Conservation (phyloP, 2,888 invertebrate species). For the Patella ulyssiponensis region DNA sequence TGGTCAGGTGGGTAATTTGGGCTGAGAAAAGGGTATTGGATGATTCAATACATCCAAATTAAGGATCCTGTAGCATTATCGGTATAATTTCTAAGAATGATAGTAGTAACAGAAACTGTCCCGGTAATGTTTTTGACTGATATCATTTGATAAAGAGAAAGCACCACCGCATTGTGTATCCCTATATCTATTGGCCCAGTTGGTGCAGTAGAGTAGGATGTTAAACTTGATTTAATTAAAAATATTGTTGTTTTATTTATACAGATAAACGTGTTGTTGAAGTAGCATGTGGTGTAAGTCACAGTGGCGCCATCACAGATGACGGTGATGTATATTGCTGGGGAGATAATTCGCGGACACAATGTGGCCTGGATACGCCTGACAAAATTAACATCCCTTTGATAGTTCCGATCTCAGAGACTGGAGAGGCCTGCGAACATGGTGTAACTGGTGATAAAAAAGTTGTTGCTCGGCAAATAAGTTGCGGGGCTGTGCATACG, state of each 20-base stretch:
- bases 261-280: slow-evolving; percentile 76
- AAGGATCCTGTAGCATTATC: too few relatives aligned
- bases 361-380: slow-evolving; percentile 79
- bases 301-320: slow-evolving; percentile 62
- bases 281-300: slow-evolving; percentile 83
- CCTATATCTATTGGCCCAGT: background rate
- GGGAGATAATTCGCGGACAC: slow-evolving; percentile 72
- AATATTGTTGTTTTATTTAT: slow-evolving; percentile 26
- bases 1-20: too few relatives aligned
- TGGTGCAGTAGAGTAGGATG: background rate
- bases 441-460: slow-evolving; percentile 44
- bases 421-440: slow-evolving; percentile 47
- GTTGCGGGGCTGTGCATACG: slow-evolving; percentile 67
- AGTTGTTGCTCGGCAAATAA: slow-evolving; percentile 47
- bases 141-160: background rate
- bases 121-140: background rate
- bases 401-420: slow-evolving; percentile 41
- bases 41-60: too few relatives aligned
- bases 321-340: slow-evolving; percentile 68
- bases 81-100: too few relatives aligned
- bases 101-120: too few relatives aligned
- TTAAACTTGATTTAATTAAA: slow-evolving; percentile 2
- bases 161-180: background rate
- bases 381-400: slow-evolving; percentile 48
- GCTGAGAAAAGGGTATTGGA: background rate